Conservation (phyloP, 2,888 invertebrate species). For the Thecophora atra region DNA sequence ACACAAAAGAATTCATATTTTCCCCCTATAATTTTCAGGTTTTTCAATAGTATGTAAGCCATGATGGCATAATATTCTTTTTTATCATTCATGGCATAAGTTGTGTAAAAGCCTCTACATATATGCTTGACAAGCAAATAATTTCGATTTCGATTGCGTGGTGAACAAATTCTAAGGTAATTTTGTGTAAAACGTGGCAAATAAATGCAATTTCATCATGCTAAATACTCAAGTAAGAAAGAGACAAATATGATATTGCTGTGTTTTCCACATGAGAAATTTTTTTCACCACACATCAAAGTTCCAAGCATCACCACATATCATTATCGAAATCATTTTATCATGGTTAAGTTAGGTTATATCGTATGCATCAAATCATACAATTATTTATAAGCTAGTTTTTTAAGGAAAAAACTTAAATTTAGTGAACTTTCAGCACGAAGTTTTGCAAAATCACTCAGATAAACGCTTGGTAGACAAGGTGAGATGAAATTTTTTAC, state of each 20-base stretch:
- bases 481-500: constrained; percentile 57
- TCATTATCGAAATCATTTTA: constrained; percentile 59
- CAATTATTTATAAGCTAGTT: constrained; percentile 67
- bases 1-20: no score
- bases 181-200: constrained; percentile 41
- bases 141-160: neutral
- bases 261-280: constrained; percentile 6
- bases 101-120: no score
- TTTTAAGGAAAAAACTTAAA: constrained; percentile 66
- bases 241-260: constrained; percentile 30
- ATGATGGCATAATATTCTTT: no score
- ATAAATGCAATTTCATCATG: constrained; percentile 14
- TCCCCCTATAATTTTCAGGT: no score
- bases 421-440: constrained; percentile 66
- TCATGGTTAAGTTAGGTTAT: constrained; percentile 67
- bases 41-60: no score
- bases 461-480: constrained; percentile 64
- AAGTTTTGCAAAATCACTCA: constrained; percentile 62
- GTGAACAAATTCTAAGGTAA: neutral
- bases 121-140: neutral
- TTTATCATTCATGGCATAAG: no score
- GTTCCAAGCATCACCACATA: constrained; percentile 36
- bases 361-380: constrained; percentile 67
- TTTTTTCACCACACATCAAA: constrained; percentile 40
- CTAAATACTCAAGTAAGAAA: constrained; percentile 15